A percentile compares a stretch with the other conserved stretches of the same genome.
These are phyloP conservation scores for Bradynema listronoti DNA, from an alignment of 1,140 invertebrate genomes.

Conservation along the genomic window DNA sequence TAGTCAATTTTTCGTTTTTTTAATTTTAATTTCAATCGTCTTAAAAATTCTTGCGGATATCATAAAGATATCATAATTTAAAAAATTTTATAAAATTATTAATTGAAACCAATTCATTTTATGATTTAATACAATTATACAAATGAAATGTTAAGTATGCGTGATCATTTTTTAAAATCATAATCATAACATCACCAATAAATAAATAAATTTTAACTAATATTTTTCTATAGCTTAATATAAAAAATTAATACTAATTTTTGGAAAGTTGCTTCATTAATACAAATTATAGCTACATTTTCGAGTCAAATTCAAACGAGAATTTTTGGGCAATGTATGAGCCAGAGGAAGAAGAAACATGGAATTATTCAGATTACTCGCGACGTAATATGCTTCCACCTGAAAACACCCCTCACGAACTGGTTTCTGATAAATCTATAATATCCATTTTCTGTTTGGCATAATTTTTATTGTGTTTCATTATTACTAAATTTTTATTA, in stretches of 20 bases:
- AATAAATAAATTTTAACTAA: neutral
- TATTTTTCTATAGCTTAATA: neutral
- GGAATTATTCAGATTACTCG: slow-evolving; percentile 14
- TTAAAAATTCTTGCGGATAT: too few relatives aligned
- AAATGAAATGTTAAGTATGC: too few relatives aligned
- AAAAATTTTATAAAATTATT: too few relatives aligned
- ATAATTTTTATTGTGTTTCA: neutral
- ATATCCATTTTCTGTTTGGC: neutral
- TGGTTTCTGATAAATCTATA: slow-evolving; percentile 9
- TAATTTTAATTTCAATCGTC: too few relatives aligned
- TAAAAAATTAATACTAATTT: neutral
- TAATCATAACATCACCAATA: too few relatives aligned
- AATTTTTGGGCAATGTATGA: slow-evolving; percentile 23
- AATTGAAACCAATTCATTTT: too few relatives aligned
- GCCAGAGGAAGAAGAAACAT: slow-evolving; percentile 23
- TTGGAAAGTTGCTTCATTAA: neutral
- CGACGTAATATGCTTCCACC: slow-evolving; percentile 16
- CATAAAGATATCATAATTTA: too few relatives aligned
- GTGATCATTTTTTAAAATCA: too few relatives aligned
- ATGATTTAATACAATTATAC: too few relatives aligned
- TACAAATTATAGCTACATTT: slow-evolving; percentile 18
- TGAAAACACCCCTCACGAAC: slow-evolving; percentile 28
- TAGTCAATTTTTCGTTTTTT: too few relatives aligned
- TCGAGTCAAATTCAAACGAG: slow-evolving; percentile 21
- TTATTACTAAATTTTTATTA: neutral